Base-by-base conservation (phyloP, 35 echinoderm and acorn worm species). In the Acanthaster planci region DNA sequence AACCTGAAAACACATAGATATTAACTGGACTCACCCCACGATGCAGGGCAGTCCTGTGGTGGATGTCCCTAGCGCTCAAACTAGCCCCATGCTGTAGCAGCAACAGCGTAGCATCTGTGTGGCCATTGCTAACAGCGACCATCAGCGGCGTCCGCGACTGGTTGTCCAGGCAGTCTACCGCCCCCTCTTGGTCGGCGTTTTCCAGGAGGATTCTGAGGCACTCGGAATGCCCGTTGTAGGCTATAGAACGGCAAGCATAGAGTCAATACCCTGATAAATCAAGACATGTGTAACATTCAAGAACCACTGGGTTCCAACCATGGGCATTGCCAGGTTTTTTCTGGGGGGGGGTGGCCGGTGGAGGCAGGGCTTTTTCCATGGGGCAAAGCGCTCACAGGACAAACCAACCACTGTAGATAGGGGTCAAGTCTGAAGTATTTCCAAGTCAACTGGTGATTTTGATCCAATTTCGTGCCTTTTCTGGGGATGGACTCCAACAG, bases 191-290 rank as follows among this genome's bases (percentile, higher is more conserved):
- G 10, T 99, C 96, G 9, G 92, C 92, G 50, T 99, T 99, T 77
- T 94, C 91, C 42, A 94, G 82, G 6, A 99, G 87, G n/a, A 99
- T 91, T 40, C 92, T 67, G 12, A 99, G 60, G 75, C 96, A 99
- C 39, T 99, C 96, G 3, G 96, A 85, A 81, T 99, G 96, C 8
- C 96, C 96, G 78, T 99, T 99, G 75, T 99, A 99, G 26, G 91
- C 95, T 98, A 85, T 52, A 64, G 18, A 59, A 60, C 77, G 27
- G 44, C 6, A 67, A 67, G 72, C 17, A 7, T 9, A 57, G 22
- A 68, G 60, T 57, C 12, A 38, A 55, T 1, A 10, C 5, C 8
- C 7, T 29, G 40, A 18, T 4, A n/a, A n/a, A n/a, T n/a, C n/a
- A n/a, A n/a, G n/a, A n/a, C n/a, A n/a, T n/a, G n/a, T n/a, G n/a